Evolutionary conservation across 2,797 vertebrate genomes (phyloP), one percentile per base, ranked within the genome.

Genomic region (Rhinatrema bivittatum): DNA sequence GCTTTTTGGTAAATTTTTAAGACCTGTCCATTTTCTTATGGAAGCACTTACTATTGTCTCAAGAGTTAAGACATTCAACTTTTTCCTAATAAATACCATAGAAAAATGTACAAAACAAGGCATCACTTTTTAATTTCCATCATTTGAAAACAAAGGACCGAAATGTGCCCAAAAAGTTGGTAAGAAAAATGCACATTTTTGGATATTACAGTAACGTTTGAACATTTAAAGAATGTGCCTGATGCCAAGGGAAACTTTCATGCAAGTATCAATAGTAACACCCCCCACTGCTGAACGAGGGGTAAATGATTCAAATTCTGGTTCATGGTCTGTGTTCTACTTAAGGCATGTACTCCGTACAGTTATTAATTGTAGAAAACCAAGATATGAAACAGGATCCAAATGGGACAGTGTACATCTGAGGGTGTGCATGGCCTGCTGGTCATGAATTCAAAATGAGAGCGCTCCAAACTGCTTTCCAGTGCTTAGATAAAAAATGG

Each of bases 401-500:
- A 50, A 18, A 10, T 38, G 52, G 14, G 41, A 56, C 62, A 5
- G 1, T 34, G 26, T 50, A 33, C 20, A 27, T 46, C 42, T 7
- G 13, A 46, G 48, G 58, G 59, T 45, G 54, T 62, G 23, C 42
- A 56, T 24, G 50, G 65, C 56, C 14, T 39, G 58, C 29, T 19
- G 21, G 18, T 65, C 56, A 47, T 37, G 47, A 42, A 44, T 56
- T 73, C 60, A 56, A 58, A 50, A 54, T 59, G 64, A 56, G 68
- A 79, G 74, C 64, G 64, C 25, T 48, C 71, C 64, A 65, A 74
- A 68, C 49, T 73, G 67, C 82, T 85, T 91, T 91, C 87, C 90
- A 91, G 91, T 91, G 90, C 87, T 91, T 86, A 79, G 78, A 82
- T 82, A 74, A 52, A 72, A 42, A 66, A 63, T 78, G 50, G 45